Conservation (phyloP, 2,797 vertebrate genomes). For the Lepilemur septentrionalis region DNA sequence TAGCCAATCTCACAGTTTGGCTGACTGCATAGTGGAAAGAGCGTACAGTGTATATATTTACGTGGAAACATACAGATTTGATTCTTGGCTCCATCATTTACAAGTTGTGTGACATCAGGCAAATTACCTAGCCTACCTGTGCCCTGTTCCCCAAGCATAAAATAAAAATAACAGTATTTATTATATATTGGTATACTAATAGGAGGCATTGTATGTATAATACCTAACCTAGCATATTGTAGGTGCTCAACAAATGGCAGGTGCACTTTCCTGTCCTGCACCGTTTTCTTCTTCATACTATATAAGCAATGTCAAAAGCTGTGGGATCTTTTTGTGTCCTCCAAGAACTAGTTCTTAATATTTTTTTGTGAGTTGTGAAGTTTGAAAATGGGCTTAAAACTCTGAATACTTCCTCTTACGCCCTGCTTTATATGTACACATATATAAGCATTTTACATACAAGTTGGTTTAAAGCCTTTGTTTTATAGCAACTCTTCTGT, state of each 20-base stretch:
- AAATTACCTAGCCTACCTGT: background rate
- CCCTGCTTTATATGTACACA: background rate
- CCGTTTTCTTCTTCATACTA: background rate
- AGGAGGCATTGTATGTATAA: background rate
- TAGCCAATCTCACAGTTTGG: background rate
- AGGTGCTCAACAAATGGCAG: background rate
- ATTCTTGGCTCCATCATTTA: background rate
- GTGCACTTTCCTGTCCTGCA: background rate
- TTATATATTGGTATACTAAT: background rate
- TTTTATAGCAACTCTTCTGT: background rate
- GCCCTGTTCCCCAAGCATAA: background rate
- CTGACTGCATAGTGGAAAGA: background rate
- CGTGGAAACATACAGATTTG: background rate
- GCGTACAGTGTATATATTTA: background rate
- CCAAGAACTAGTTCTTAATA: background rate
- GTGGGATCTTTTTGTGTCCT: background rate
- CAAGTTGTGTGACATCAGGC: background rate
- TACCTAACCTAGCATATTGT: background rate
- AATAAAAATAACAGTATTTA: background rate
- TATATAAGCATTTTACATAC: background rate
- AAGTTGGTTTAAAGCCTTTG: background rate
- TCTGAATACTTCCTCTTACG: background rate
- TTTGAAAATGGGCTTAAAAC: background rate
- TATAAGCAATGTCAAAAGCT: background rate
- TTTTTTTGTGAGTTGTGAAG: background rate